Percentiles rank a stretch among this genome's conserved stretches.
Evolutionary conservation across 2,888 invertebrate genomes (phyloP).

Genomic region (Subacronicta megacephala): DNA sequence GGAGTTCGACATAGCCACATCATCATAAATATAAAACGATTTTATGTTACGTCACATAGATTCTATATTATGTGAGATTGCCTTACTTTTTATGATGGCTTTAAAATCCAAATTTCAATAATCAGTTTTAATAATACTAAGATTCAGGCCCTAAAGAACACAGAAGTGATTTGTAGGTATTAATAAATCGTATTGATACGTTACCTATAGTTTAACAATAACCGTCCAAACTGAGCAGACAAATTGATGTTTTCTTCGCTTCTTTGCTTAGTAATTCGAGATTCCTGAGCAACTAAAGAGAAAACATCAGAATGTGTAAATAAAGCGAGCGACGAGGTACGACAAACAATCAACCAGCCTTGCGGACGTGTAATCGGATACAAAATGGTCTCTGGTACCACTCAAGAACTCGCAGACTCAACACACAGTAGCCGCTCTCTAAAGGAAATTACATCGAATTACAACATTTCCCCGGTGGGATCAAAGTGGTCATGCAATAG

Average conservation of each 20-base stretch:
- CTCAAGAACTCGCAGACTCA: constrained; percentile 67
- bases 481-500: constrained; percentile 60
- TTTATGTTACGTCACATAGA: constrained; percentile 63
- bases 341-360: constrained; percentile 79
- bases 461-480: constrained; percentile 66
- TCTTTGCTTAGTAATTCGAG: constrained; percentile 72
- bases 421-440: constrained; percentile 67
- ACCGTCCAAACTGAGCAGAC: constrained; percentile 30
- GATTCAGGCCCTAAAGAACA: too few species aligned
- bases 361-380: constrained; percentile 81
- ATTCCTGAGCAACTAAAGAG: constrained; percentile 69
- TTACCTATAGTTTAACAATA: too few species aligned
- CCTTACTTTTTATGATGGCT: constrained; percentile 22
- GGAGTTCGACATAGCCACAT: constrained; percentile 68
- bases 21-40: constrained; percentile 68
- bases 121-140: too few species aligned
- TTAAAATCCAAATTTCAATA: constrained; percentile 15
- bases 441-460: constrained; percentile 75
- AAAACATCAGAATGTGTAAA: constrained; percentile 77
- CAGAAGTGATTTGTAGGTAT: too few species aligned
- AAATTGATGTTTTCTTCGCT: constrained; percentile 49
- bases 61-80: constrained; percentile 56
- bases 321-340: constrained; percentile 69
- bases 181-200: too few species aligned
- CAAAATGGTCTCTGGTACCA: constrained; percentile 74